These are phyloP conservation scores for Pristionchus arcanus DNA, from an alignment of 2,888 invertebrate species.

Conservation along the genomic window DNA sequence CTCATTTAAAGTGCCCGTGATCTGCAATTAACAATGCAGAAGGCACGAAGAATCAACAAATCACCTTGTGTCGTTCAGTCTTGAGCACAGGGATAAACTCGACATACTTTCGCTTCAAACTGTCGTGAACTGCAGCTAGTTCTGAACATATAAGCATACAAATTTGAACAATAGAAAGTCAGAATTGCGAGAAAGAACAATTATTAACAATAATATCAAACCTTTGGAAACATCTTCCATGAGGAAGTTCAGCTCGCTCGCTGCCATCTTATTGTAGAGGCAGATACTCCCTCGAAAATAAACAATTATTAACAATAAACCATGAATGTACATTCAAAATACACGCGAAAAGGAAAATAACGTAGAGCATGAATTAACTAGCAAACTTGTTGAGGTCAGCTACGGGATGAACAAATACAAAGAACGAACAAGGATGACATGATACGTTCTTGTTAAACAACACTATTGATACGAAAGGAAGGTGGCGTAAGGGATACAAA, in stretches of 20 bases:
- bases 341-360: too few relatives aligned
- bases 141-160: neutral
- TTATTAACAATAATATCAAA: neutral
- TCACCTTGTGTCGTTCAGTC: slow-evolving; percentile 32
- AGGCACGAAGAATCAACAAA: neutral
- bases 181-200: neutral
- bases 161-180: neutral
- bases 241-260: slow-evolving; percentile 36
- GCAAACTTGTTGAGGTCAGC: too few relatives aligned
- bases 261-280: neutral
- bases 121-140: slow-evolving; percentile 37
- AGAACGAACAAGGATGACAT: too few relatives aligned
- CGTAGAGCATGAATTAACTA: too few relatives aligned
- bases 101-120: slow-evolving; percentile 2
- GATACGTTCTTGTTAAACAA: too few relatives aligned
- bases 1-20: neutral
- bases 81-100: slow-evolving; percentile 41
- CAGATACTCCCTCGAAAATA: neutral
- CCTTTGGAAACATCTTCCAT: slow-evolving; percentile 42
- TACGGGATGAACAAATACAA: too few relatives aligned
- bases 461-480: too few relatives aligned
- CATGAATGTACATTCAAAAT: too few relatives aligned
- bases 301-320: neutral
- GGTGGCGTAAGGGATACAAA: too few relatives aligned
- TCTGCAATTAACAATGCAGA: neutral